These are phyloP conservation scores for Euschistus heros DNA, from an alignment of 1,140 invertebrate genomes.

Conservation along the genomic window DNA sequence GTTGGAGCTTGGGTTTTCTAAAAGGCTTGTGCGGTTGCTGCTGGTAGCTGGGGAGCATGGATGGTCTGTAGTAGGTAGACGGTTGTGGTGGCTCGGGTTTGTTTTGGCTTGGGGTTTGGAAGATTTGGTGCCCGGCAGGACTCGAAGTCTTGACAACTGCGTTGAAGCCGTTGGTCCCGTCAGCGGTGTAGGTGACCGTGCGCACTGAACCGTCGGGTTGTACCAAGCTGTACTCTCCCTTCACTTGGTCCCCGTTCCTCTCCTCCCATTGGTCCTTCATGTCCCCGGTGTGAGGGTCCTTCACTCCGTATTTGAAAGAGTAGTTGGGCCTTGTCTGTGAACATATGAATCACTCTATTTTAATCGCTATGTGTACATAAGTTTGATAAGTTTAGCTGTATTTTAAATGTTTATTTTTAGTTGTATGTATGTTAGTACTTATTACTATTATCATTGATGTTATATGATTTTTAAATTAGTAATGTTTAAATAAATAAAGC, in stretches of 20 bases:
- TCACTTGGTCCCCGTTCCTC: constrained; percentile 42
- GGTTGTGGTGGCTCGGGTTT: not conserved
- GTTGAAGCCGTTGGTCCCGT: constrained; percentile 48
- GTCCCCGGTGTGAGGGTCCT: constrained; percentile 42
- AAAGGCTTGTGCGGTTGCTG: not conserved
- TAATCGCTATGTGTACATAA: not conserved
- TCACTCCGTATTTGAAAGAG: constrained; percentile 42
- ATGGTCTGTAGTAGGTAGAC: not conserved
- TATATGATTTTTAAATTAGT: no score
- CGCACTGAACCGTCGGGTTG: constrained; percentile 49
- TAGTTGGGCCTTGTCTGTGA: constrained; percentile 40
- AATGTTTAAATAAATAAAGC: no score
- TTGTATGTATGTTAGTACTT: not conserved
- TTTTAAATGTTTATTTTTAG: not conserved
- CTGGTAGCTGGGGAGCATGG: not conserved
- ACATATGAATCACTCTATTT: constrained; percentile 22
- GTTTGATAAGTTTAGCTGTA: not conserved
- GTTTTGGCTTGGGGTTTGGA: constrained; percentile 13
- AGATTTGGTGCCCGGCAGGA: constrained; percentile 36
- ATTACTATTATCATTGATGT: no score
- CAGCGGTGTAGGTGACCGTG: constrained; percentile 47
- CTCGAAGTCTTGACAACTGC: constrained; percentile 45
- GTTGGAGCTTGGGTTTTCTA: not conserved
- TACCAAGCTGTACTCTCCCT: constrained; percentile 43
- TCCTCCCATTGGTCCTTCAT: constrained; percentile 43